phyloP scores from a whole-genome alignment of 2,797 vertebrate genomes.

The Takifugu ocellatus region DNA sequence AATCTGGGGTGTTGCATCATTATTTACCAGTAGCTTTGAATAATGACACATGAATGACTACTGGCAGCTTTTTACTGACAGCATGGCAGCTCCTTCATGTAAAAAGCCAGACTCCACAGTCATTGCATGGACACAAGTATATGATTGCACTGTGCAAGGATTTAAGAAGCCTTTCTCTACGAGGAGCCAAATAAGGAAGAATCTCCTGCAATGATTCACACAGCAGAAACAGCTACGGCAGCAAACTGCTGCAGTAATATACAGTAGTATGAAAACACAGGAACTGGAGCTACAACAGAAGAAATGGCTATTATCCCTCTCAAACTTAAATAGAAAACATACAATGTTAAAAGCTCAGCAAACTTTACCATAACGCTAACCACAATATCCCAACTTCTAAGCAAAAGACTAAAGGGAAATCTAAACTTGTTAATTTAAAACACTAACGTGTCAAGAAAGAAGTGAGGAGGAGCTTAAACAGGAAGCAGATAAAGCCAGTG shows the following conservation, averaged over 20 bases:
- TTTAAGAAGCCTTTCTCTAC: conserved; percentile 5
- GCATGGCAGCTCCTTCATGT: conserved; percentile 22
- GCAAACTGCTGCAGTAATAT: background rate
- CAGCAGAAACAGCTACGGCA: background rate
- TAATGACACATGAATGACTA: conserved; percentile 24
- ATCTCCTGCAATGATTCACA: conserved; percentile 24
- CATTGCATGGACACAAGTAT: conserved; percentile 7
- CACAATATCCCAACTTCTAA: background rate
- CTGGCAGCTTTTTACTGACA: conserved; percentile 32
- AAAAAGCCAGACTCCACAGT: conserved; percentile 2
- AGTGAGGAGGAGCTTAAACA: conserved; percentile 51
- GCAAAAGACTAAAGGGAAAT: background rate
- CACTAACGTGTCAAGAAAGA: background rate
- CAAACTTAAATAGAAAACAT: conserved; percentile 18
- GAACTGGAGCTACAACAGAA: conserved; percentile 4
- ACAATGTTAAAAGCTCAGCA: background rate
- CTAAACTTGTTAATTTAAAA: background rate
- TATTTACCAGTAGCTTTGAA: conserved; percentile 25
- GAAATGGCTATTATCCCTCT: conserved; percentile 8
- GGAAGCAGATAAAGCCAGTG: conserved; percentile 45
- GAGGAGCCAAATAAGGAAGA: conserved; percentile 54
- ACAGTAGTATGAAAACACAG: conserved; percentile 6
- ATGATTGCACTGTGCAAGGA: conserved; percentile 12
- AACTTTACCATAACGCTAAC: background rate
- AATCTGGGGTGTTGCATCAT: conserved; percentile 4